Base-by-base conservation (phyloP, 2,797 vertebrate species). In the Diplodus sargus region DNA sequence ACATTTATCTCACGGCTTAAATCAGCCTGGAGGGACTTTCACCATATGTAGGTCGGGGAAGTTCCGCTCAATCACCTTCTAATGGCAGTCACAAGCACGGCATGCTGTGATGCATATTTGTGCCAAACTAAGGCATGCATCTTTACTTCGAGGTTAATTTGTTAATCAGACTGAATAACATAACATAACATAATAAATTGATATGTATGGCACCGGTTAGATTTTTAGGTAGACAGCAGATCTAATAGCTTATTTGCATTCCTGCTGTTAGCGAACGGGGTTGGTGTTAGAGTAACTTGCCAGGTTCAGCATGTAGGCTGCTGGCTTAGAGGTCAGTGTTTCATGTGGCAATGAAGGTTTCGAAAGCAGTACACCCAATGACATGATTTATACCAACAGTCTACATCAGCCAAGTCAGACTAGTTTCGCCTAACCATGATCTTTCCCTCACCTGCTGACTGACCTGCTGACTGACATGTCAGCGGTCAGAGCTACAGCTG, bases 1-100 rank as follows among this genome's bases (percentile, higher is more conserved):
- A 63, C 76, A 64, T 87, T 85, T 74, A 79, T 86, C 78, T 78
- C 57, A 43, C 20, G 22, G 54, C 60, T 56, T 71, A 45, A 75
- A 79, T 22, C 4, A 1, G 39, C 60, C 71, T 62, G 54, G 53
- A 67, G 70, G 23, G 30, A 71, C 58, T 68, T n/a, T 17, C 39
- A 54, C 63, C 49, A 54, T 43, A 69, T 81, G 70, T 76, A 71
- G 81, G 77, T 71, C 28, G 25, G 28, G 23, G 62, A 78, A 54
- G 64, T 72, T 68, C 43, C 42, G 20, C 25, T 83, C 28, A 73
- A 4, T 81, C 77, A 68, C 13, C 20, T 73, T n/a, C 28, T 76
- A 22, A 65, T 69, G 22, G 48, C 14, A 47, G 59, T 22, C 15
- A 57, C 57, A 74, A 51, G 39, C 65, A 61, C 42, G 61, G 30